These are phyloP conservation scores for Coptotermes formosanus DNA, from an alignment of 1,140 invertebrate genomes.

Conservation along the genomic window DNA sequence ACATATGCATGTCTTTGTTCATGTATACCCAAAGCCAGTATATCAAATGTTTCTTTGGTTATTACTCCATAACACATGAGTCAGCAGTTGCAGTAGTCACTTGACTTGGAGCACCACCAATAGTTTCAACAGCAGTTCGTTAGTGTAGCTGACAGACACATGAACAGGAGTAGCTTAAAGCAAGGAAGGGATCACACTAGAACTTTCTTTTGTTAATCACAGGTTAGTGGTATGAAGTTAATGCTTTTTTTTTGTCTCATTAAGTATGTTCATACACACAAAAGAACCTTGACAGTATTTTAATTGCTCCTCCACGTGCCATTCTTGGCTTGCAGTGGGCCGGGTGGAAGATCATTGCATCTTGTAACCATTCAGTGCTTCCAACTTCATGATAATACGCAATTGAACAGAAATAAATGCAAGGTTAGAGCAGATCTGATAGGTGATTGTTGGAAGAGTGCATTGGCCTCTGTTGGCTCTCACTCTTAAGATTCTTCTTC, in stretches of 20 bases:
- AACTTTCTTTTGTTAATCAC: slow-evolving; percentile 20
- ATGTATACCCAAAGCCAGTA: slow-evolving; percentile 19
- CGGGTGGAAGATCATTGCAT: not conserved
- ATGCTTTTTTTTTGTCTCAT: not conserved
- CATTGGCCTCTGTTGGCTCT: slow-evolving; percentile 22
- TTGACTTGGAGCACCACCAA: slow-evolving; percentile 27
- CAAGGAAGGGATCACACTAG: slow-evolving; percentile 25
- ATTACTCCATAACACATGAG: slow-evolving; percentile 29
- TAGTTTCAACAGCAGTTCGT: not conserved
- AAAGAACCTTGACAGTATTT: slow-evolving; percentile 12
- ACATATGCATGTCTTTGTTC: slow-evolving; percentile 23
- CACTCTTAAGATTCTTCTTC: slow-evolving; percentile 21
- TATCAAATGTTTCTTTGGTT: slow-evolving; percentile 22
- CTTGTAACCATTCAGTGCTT: not conserved
- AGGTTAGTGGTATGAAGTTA: slow-evolving; percentile 23
- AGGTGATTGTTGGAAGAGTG: slow-evolving; percentile 23
- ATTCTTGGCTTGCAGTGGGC: not conserved
- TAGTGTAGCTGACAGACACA: slow-evolving; percentile 20
- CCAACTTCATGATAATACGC: not conserved
- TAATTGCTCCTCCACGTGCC: not conserved
- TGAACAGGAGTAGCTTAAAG: slow-evolving; percentile 24
- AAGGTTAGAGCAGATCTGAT: slow-evolving; percentile 25
- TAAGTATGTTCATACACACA: slow-evolving; percentile 7
- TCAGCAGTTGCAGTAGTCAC: slow-evolving; percentile 20
- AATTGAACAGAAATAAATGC: slow-evolving; percentile 26